Conservation (phyloP, 2,797 vertebrate species). For the Siniperca scherzeri region DNA sequence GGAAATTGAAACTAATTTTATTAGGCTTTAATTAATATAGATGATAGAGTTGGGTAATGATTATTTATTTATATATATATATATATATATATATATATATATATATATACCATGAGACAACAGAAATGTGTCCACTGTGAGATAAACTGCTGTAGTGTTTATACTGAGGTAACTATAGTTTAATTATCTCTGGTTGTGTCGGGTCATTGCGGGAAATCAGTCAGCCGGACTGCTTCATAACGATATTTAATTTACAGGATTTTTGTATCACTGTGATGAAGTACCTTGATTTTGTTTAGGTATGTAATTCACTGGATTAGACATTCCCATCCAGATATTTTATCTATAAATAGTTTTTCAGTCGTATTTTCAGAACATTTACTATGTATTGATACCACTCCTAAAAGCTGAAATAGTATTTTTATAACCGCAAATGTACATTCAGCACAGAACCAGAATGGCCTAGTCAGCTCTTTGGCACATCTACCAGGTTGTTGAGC, state of each 20-base stretch:
- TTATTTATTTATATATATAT: too few relatives aligned
- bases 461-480: slow-evolving; percentile 7
- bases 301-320: neutral
- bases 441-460: neutral
- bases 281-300: neutral
- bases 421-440: slow-evolving; percentile 6
- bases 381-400: neutral
- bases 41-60: neutral
- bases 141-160: neutral
- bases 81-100: neutral
- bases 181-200: neutral
- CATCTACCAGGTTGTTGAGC: slow-evolving; percentile 1
- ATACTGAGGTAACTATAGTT: neutral
- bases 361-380: neutral
- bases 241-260: neutral
- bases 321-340: neutral
- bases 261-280: neutral
- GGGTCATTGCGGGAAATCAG: neutral
- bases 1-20: neutral
- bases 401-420: neutral
- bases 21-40: neutral
- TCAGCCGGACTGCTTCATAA: neutral
- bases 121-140: neutral
- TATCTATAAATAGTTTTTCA: neutral
- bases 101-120: neutral